These are phyloP conservation scores for Pluvialis apricaria DNA, from an alignment of 2,113 vertebrate genomes.

Conservation along the genomic window DNA sequence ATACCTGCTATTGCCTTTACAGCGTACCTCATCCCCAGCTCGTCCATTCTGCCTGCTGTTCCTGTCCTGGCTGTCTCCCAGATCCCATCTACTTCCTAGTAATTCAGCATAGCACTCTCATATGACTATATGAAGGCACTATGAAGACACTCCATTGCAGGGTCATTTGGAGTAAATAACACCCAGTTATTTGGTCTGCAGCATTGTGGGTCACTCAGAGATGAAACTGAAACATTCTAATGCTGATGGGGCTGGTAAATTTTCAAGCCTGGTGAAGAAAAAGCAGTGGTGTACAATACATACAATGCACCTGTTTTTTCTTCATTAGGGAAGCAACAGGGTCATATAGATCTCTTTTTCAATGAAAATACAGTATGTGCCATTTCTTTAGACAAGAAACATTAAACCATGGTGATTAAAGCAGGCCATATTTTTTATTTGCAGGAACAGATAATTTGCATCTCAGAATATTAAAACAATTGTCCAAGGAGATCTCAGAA, in stretches of 20 bases:
- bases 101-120: neutral
- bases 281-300: neutral
- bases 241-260: neutral
- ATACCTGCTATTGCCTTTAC: neutral
- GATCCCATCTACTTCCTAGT: neutral
- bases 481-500: neutral
- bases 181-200: neutral
- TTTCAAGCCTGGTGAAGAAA: neutral
- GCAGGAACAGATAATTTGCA: neutral
- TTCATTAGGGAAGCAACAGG: neutral
- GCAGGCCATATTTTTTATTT: neutral
- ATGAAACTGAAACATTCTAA: neutral
- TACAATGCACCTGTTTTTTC: neutral
- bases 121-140: neutral
- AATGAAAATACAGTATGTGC: neutral
- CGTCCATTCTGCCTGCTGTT: neutral
- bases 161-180: neutral
- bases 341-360: neutral
- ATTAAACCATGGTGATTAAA: neutral
- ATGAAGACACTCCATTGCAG: neutral
- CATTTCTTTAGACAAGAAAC: neutral
- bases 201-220: neutral
- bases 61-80: neutral
- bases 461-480: neutral
- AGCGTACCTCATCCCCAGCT: neutral